Evolutionary conservation across 1,140 invertebrate genomes (phyloP).

Genomic region (Penaeus indicus): DNA sequence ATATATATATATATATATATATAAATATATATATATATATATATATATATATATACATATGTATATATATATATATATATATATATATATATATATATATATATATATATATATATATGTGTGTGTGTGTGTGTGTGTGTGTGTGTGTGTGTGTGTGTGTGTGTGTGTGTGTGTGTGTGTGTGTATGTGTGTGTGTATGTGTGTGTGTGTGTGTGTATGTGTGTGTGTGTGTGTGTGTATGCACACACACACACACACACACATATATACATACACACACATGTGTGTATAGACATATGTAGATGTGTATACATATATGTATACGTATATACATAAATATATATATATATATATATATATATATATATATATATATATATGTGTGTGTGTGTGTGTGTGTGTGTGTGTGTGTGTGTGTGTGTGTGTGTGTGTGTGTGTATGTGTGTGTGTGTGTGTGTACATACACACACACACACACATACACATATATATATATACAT

Average conservation of each 20-base stretch:
- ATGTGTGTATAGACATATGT: neutral
- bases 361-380: conserved; percentile 25
- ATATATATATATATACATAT: neutral
- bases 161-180: conserved; percentile 14
- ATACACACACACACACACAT: neutral
- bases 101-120: neutral
- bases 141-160: conserved; percentile 14
- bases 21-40: conserved; percentile 27
- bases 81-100: conserved; percentile 9
- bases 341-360: conserved; percentile 20
- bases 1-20: neutral
- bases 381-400: neutral
- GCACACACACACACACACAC: neutral
- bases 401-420: neutral
- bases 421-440: neutral
- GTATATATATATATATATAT: neutral
- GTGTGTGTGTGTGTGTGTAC: neutral
- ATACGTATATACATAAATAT: neutral
- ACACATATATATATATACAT: neutral
- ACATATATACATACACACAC: neutral
- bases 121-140: conserved; percentile 14
- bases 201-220: neutral
- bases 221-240: neutral
- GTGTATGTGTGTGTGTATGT: neutral
- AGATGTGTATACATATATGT: neutral